Conservation (phyloP, 2,113 vertebrate genomes). For the Rynchops niger region DNA sequence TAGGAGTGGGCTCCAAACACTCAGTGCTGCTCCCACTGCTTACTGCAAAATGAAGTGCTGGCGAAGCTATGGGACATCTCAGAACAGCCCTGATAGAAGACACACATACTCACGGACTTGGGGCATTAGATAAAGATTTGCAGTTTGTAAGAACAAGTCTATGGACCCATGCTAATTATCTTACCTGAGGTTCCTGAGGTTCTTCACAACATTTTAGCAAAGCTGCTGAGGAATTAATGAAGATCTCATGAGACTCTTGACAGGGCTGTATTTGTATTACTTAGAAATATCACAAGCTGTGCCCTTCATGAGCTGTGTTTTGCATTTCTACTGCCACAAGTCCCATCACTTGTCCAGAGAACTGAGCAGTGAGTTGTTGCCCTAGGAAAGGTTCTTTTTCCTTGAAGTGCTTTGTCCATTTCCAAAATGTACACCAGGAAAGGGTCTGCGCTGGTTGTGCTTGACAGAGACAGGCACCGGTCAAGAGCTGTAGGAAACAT, state of each 20-base stretch:
- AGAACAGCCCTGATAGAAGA: not conserved
- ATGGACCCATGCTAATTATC: not conserved
- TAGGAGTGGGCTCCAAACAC: rapidly evolving
- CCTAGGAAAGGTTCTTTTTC: not conserved
- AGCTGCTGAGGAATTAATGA: not conserved
- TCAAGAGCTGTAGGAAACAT: not conserved
- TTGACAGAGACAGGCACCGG: not conserved
- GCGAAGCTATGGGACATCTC: not conserved
- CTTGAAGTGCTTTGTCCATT: not conserved
- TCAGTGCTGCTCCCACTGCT: not conserved
- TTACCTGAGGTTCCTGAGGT: not conserved
- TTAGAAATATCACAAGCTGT: not conserved
- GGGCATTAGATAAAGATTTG: not conserved
- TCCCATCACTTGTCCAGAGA: not conserved
- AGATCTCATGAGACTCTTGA: not conserved
- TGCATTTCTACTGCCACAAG: not conserved
- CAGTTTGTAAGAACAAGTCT: not conserved
- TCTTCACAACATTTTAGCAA: not conserved
- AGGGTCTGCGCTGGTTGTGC: not conserved
- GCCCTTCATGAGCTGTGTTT: not conserved
- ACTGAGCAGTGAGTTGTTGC: not conserved
- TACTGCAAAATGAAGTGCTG: not conserved
- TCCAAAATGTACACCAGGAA: not conserved
- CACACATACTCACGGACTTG: not conserved
- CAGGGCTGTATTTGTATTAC: not conserved